A percentile compares a stretch with the other conserved stretches of the same genome.
phyloP scores from a whole-genome alignment of 92 coral and sea anemone species.

The Scolanthus callimorphus region DNA sequence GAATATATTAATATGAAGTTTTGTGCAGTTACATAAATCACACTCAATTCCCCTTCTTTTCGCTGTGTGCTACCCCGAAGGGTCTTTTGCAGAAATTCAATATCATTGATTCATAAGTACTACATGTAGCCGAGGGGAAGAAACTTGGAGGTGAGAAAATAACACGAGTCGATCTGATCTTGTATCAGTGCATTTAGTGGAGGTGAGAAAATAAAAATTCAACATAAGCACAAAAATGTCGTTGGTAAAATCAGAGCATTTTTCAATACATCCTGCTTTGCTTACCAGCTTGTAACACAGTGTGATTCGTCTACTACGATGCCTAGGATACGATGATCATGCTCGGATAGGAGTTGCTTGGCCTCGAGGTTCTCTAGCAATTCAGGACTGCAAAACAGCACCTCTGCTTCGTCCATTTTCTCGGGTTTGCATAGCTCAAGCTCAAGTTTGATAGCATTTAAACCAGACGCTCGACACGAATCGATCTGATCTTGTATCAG shows the following conservation, averaged over 20 bases:
- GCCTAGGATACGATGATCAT: conserved; percentile 16
- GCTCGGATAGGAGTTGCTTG: neutral
- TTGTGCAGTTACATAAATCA: too few relatives aligned
- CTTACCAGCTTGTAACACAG: conserved; percentile 39
- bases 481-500: too few relatives aligned
- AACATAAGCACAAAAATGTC: neutral
- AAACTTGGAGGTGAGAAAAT: too few relatives aligned
- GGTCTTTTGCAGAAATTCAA: too few relatives aligned
- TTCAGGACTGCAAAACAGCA: conserved; percentile 21
- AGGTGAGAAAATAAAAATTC: neutral
- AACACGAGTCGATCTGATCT: too few relatives aligned
- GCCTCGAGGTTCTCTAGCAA: conserved; percentile 7
- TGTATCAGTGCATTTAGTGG: too few relatives aligned
- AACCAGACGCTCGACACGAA: conserved; percentile 5
- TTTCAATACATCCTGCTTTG: too few relatives aligned
- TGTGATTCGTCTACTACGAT: conserved; percentile 38
- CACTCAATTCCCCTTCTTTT: too few relatives aligned
- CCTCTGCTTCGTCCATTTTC: neutral
- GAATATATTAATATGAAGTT: too few relatives aligned
- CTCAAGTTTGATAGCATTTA: conserved; percentile 6
- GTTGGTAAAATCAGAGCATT: neutral
- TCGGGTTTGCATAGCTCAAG: neutral
- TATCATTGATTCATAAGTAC: too few relatives aligned
- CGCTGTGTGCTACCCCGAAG: too few relatives aligned
- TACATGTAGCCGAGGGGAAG: too few relatives aligned